Percentiles rank a stretch among this genome's conserved stretches.
Evolutionary conservation across 2,113 vertebrate species (phyloP).

Genomic region (Macrotus californicus): DNA sequence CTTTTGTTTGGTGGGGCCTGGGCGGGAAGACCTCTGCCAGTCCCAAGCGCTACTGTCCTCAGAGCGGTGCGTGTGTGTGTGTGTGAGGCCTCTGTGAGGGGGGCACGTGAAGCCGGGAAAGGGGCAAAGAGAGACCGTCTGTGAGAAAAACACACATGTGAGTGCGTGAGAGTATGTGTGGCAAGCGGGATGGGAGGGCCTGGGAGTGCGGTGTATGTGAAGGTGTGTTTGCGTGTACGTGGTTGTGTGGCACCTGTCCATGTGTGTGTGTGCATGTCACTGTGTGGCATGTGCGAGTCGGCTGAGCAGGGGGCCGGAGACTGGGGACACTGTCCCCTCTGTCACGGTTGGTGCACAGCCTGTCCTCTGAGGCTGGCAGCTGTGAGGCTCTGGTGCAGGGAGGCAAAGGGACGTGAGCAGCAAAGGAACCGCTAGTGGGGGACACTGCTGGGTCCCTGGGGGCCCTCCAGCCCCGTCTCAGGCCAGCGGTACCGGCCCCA

Average conservation of each 20-base stretch:
- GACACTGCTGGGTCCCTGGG: background rate
- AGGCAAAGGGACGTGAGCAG: fast-evolving
- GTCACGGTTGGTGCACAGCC: fast-evolving
- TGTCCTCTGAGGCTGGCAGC: fast-evolving
- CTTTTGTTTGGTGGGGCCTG: constrained; percentile 73
- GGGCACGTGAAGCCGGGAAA: constrained; percentile 15
- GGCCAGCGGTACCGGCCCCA: background rate
- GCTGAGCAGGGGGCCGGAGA: background rate
- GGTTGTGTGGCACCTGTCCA: fast-evolving
- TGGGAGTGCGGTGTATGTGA: too few relatives aligned
- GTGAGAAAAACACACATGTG: too few relatives aligned
- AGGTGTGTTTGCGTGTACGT: too few relatives aligned
- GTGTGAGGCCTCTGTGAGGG: constrained; percentile 17
- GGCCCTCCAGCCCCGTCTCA: background rate
- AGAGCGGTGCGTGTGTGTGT: background rate
- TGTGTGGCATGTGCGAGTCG: background rate
- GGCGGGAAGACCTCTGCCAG: too few relatives aligned
- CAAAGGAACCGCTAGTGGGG: fast-evolving
- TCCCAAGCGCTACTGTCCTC: constrained; percentile 70
- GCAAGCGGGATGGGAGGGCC: background rate
- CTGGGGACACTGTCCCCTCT: background rate
- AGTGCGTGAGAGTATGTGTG: too few relatives aligned
- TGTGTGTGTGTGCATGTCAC: fast-evolving
- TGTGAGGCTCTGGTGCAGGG: fast-evolving
- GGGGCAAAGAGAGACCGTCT: background rate